phyloP scores from a whole-genome alignment of 35 echinoderm and acorn worm species.

The Diadema setosum region DNA sequence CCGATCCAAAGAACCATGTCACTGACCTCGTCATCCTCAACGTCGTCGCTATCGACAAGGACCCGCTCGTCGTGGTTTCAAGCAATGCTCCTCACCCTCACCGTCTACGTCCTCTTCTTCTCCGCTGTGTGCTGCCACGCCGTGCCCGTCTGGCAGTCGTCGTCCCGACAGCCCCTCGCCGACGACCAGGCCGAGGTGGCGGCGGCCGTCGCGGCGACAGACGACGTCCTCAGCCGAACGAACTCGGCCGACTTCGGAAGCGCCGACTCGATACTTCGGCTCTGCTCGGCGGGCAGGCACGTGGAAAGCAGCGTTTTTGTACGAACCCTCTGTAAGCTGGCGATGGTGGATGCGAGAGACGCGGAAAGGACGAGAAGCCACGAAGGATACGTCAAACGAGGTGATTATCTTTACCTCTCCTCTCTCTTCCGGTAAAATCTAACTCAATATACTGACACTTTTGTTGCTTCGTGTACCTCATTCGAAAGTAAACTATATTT shows the following conservation, averaged over 20 bases:
- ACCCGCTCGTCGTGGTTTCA: background rate
- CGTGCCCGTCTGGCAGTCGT: background rate
- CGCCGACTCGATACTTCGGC: background rate
- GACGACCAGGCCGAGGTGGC: background rate
- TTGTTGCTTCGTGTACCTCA: too few relatives aligned
- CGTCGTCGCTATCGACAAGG: background rate
- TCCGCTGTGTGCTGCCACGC: background rate
- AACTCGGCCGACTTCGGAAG: background rate
- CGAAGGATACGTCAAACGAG: background rate
- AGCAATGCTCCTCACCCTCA: background rate
- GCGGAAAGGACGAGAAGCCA: background rate
- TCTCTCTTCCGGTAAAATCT: too few relatives aligned
- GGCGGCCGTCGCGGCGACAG: background rate
- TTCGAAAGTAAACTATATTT: too few relatives aligned
- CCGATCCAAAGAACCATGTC: background rate
- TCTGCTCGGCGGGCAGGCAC: background rate
- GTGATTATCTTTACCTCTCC: background rate
- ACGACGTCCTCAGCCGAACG: background rate
- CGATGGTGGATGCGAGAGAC: background rate
- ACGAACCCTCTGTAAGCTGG: background rate
- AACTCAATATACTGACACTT: too few relatives aligned
- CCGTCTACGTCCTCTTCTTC: background rate
- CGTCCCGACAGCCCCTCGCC: background rate
- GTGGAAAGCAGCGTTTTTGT: background rate
- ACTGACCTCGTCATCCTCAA: background rate